phyloP scores from a whole-genome alignment of 2,113 vertebrate species.

The Eulemur rufifrons region DNA sequence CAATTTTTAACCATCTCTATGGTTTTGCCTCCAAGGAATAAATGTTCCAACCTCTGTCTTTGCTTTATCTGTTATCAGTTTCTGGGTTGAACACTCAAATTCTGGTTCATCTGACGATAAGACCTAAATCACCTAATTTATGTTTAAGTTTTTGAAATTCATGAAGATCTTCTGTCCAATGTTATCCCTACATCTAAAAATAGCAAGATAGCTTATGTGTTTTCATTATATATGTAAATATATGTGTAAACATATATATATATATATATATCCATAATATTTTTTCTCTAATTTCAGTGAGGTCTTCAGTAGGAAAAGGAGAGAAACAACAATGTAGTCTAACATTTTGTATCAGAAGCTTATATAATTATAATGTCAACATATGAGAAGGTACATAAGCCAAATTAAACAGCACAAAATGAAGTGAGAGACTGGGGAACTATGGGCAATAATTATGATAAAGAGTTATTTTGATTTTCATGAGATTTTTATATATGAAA shows the following conservation, averaged over 20 bases:
- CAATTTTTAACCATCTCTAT: neutral
- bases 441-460: neutral
- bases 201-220: neutral
- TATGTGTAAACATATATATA: neutral
- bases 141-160: neutral
- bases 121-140: neutral
- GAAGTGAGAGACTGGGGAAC: neutral
- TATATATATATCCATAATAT: neutral
- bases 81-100: neutral
- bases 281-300: neutral
- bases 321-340: neutral
- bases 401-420: neutral
- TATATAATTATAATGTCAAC: neutral
- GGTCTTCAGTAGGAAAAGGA: neutral
- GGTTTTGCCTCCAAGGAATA: slow-evolving; percentile 12
- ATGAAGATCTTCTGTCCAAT: neutral
- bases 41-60: neutral
- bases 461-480: neutral
- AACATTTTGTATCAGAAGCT: neutral
- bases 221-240: neutral
- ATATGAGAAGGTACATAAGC: neutral
- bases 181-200: neutral
- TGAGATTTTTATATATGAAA: neutral
- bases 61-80: neutral
- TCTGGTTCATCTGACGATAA: neutral